Evolutionary conservation across 1,140 invertebrate genomes (phyloP).

Genomic region (Calycopis cecrops): DNA sequence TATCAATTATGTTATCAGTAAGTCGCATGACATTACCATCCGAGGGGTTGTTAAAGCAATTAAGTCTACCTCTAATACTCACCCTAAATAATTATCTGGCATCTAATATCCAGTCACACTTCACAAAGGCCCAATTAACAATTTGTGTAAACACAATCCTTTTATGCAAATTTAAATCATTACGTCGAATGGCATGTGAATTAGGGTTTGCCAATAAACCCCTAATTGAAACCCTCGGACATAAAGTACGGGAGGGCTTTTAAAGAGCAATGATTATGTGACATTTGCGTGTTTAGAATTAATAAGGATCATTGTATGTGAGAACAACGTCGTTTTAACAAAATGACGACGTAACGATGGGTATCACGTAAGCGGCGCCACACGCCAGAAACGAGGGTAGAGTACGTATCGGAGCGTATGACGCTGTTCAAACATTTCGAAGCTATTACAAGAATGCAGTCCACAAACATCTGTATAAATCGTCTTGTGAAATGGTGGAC

Average conservation of each 20-base stretch:
- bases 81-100: constrained; percentile 66
- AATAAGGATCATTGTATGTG: constrained; percentile 28
- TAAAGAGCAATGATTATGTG: constrained; percentile 28
- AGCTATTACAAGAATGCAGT: not conserved
- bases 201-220: constrained; percentile 24
- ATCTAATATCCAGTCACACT: constrained; percentile 44
- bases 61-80: constrained; percentile 56
- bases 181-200: constrained; percentile 22
- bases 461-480: not conserved
- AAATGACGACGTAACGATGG: constrained; percentile 19
- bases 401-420: not conserved
- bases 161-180: constrained; percentile 30
- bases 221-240: constrained; percentile 14
- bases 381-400: constrained; percentile 15
- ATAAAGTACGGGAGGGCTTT: constrained; percentile 24
- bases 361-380: constrained; percentile 14
- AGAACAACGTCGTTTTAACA: constrained; percentile 24
- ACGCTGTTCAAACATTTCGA: not conserved
- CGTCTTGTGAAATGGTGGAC: constrained; percentile 49
- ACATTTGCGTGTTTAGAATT: constrained; percentile 29
- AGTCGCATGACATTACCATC: constrained; percentile 32
- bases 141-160: constrained; percentile 31
- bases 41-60: constrained; percentile 56
- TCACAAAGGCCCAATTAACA: constrained; percentile 50
- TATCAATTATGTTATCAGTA: too few relatives aligned